phyloP scores from a whole-genome alignment of 1,140 invertebrate species.

The Apis cerana region DNA sequence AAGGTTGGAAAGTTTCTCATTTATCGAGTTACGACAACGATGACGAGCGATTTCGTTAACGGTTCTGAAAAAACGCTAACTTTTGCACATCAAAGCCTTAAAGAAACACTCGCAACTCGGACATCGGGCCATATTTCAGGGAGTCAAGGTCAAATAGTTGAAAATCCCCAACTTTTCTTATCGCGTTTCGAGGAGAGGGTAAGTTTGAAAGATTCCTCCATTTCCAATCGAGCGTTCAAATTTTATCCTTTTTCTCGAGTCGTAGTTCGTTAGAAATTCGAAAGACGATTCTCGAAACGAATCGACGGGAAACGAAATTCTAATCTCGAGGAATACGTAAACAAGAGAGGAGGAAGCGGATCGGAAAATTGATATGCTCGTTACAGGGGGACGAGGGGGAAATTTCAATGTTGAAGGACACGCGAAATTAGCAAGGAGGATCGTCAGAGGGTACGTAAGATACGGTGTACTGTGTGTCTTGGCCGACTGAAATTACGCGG shows the following conservation, averaged over 20 bases:
- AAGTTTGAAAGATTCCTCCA: no score
- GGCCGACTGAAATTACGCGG: conserved; percentile 49
- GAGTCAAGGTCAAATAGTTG: conserved; percentile 6
- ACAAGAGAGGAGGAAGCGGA: not conserved
- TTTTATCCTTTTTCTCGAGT: no score
- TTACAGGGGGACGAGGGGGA: conserved; percentile 1
- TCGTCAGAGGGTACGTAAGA: conserved; percentile 15
- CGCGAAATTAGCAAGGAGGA: conserved; percentile 36
- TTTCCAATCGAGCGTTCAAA: not conserved
- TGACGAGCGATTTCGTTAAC: not conserved
- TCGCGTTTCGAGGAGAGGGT: no score
- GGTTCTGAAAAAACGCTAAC: not conserved
- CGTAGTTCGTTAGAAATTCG: no score
- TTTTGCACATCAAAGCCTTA: not conserved
- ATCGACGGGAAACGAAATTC: no score
- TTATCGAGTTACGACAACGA: no score
- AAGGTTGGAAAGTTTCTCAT: no score
- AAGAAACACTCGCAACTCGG: no score
- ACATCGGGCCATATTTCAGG: not conserved
- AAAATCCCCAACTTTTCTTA: not conserved
- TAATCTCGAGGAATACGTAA: no score
- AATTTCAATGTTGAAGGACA: conserved; percentile 29
- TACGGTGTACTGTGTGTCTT: not conserved
- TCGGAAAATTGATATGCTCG: not conserved
- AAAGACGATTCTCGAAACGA: no score